Evolutionary conservation across 2,888 invertebrate genomes (phyloP), one percentile per base, ranked within the genome.

Genomic region (Theretra japonica): DNA sequence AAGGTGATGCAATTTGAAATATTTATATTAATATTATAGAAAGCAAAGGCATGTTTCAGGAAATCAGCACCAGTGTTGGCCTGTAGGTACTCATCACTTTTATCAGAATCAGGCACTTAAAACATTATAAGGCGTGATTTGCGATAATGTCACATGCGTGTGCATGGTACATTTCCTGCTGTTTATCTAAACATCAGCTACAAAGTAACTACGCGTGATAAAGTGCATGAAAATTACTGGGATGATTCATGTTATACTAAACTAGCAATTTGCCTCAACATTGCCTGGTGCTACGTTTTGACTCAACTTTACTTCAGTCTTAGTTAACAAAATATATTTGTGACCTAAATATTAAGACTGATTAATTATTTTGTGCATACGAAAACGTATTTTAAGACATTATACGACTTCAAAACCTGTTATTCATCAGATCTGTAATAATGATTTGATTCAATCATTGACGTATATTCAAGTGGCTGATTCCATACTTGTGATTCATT

Each of bases 71-170:
- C n/a, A 5, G 5, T 50, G 19, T 19, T n/a, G 53, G 17, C 21
- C n/a, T 23, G 58, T 25, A 41, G 21, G 33, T 41, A 62, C 62
- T 62, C 33, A 15, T 21, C 19, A 62, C 6, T 11, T 62, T 62
- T 62, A 62, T 62, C 62, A 62, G 62, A 41, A 23, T 41, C 8
- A 53, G 53, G 62, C 15, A 62, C 62, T 62, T 62, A 4, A 62
- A 62, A n/a, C 59, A 60, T 62, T 21, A 62, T 33, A n/a, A 62
- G 62, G 62, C 41, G 41, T 62, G 21, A 62, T 41, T 62, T 62
- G 33, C 33, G 33, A 62, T 62, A 62, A 41, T n/a, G 53, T 4
- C 53, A 53, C 53, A 53, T 53, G 41, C 41, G 17, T 19, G n/a
- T n/a, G 53, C n/a, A 53, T 53, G 53, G 53, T 17, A 53, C 17